Base-by-base conservation (phyloP, 2,797 vertebrate species). In the Bufotes viridis region DNA sequence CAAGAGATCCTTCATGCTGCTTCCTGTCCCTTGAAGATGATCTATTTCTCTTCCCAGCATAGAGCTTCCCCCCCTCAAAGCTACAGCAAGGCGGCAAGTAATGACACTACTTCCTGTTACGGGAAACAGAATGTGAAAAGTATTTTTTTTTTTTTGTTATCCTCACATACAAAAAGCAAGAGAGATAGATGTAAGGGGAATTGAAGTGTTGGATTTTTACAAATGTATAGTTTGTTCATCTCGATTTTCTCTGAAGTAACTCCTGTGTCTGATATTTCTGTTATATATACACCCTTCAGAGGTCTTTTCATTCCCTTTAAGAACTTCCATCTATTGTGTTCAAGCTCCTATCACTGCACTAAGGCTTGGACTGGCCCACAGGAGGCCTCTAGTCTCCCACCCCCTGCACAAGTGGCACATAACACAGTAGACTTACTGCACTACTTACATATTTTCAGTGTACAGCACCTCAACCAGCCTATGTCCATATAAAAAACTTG, bases 1-100 rank as follows among this genome's bases (percentile, higher is more conserved):
- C 26, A 5, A 70, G 26, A 26, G 67, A 7, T 70, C 24, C 70
- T 49, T 22, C 29, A 18, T 20, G 20, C 72, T 75, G 72, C 42
- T 75, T 75, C 72, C 72, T 75, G 42, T 51, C 42, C 49, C 49
- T 22, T 75, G 72, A n/a, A 75, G 42, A 75, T 75, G 42, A 20
- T n/a, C 49, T 22, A 14, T 75, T 51, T 75, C 17, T 20, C 72
- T 75, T 75, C 72, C 42, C 29, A 42, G 8, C 3, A 49, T 74
- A n/a, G 22, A 53, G 22, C 72, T 75, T 51, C 9, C 7, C 70
- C 20, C 20, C 72, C 15, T 22, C 72, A 75, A 75, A 75, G 72
- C 42, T 51, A 11, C 42, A n/a, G 29, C 2, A 51, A 53, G 49
- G 72, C 17, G 13, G 42, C 20, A 75, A 53, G 72, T 75, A 75